These are phyloP conservation scores for Mesitornis unicolor DNA, from an alignment of 2,113 vertebrate genomes.

Conservation along the genomic window DNA sequence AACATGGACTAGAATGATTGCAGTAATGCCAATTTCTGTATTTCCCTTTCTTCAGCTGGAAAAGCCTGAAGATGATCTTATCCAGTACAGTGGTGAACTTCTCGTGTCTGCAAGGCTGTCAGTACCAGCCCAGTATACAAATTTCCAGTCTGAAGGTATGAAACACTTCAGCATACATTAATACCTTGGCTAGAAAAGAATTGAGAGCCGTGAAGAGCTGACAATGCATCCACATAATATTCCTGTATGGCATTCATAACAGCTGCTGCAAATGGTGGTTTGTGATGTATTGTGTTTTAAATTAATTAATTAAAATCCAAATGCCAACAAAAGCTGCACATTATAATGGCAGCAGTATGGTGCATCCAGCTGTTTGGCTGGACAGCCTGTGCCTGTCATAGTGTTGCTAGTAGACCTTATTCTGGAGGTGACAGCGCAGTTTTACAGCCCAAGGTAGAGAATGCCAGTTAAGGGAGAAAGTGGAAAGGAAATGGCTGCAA, in stretches of 20 bases:
- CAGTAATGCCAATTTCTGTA: neutral
- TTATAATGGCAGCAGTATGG: neutral
- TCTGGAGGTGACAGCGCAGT: neutral
- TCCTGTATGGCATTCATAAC: neutral
- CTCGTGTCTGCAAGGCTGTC: constrained; percentile 62
- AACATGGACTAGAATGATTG: neutral
- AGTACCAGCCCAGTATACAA: constrained; percentile 8
- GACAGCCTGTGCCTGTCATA: neutral
- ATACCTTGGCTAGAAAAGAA: neutral
- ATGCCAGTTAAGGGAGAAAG: neutral
- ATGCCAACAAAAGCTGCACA: neutral
- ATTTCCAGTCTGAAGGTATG: constrained; percentile 49
- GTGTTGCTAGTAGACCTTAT: neutral
- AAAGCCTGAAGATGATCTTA: constrained; percentile 20
- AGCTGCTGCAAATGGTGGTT: neutral
- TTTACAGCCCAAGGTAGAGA: neutral
- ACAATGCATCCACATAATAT: neutral
- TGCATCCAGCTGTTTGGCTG: neutral
- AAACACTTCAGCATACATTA: neutral
- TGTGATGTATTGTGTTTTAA: neutral
- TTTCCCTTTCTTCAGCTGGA: constrained; percentile 52
- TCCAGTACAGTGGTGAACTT: constrained; percentile 52
- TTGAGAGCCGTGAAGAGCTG: neutral
- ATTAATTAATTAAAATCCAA: neutral
- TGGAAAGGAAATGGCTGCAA: neutral